Percentiles rank a stretch among this genome's conserved stretches.
Conservation (phyloP, 2,797 vertebrate species). For the Spheniscus humboldti region DNA sequence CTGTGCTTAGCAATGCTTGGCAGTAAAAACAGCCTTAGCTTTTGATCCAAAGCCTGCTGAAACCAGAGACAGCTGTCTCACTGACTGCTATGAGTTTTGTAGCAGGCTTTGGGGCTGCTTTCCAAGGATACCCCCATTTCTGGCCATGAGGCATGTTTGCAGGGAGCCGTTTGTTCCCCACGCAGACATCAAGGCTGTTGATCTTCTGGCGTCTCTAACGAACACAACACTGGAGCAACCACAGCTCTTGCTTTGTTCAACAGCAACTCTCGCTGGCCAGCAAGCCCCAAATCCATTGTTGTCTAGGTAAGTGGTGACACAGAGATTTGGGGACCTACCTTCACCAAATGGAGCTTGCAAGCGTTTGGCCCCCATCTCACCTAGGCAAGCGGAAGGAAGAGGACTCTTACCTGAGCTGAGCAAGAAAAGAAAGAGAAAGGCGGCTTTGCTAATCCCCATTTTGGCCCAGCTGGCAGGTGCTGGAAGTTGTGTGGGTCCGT, state of each 20-base stretch:
- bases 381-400: neutral
- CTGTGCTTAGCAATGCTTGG: neutral
- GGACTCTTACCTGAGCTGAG: constrained; percentile 64
- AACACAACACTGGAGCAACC: neutral
- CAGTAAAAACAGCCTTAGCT: neutral
- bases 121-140: neutral
- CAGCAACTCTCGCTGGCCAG: neutral
- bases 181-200: neutral
- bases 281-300: neutral
- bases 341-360: neutral
- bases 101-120: neutral
- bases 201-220: neutral
- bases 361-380: neutral
- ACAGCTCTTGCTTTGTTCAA: neutral
- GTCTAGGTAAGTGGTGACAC: neutral
- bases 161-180: neutral
- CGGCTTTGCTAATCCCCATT: constrained; percentile 44
- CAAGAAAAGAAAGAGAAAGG: constrained; percentile 60
- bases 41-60: neutral
- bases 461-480: neutral
- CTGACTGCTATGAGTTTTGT: neutral
- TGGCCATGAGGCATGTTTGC: neutral
- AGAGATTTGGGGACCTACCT: neutral
- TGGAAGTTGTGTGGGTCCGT: neutral
- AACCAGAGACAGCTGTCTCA: neutral